phyloP scores from a whole-genome alignment of 2,797 vertebrate genomes.

The Remorina albescens region DNA sequence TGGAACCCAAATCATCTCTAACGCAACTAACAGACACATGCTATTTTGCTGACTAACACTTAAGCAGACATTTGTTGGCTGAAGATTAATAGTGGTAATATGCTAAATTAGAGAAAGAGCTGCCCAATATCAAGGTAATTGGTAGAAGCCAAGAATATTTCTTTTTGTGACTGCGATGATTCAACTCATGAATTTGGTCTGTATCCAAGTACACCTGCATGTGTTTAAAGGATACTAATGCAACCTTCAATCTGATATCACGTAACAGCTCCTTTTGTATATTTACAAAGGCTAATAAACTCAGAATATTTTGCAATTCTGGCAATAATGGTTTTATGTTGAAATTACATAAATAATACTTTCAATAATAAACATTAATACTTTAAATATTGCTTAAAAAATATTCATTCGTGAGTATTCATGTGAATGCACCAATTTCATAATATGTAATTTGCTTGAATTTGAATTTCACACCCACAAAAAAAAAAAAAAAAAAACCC shows the following conservation, averaged over 20 bases:
- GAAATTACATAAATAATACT: slow-evolving; percentile 21
- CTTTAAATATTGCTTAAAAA: no score
- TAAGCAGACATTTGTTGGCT: slow-evolving; percentile 32
- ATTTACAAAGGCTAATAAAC: slow-evolving; percentile 9
- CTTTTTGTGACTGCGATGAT: slow-evolving; percentile 18
- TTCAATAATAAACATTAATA: no score
- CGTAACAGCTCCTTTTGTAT: slow-evolving; percentile 8
- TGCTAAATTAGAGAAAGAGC: slow-evolving; percentile 40
- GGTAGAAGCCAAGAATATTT: slow-evolving; percentile 23
- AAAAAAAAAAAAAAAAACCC: no score
- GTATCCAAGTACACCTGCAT: slow-evolving; percentile 32
- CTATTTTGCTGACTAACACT: slow-evolving; percentile 8
- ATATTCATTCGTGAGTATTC: no score
- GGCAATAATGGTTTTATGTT: slow-evolving; percentile 25
- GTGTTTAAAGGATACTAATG: slow-evolving; percentile 24
- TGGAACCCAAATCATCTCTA: slow-evolving; percentile 39
- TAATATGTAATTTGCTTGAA: no score
- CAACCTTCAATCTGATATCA: slow-evolving; percentile 41
- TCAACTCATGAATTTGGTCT: slow-evolving; percentile 21
- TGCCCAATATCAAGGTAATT: slow-evolving; percentile 27
- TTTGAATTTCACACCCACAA: no score
- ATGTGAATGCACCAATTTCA: no score
- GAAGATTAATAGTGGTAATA: slow-evolving; percentile 32
- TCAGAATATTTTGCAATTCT: slow-evolving; percentile 30
- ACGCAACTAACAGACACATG: slow-evolving; percentile 6